Conservation (phyloP, 2,797 vertebrate genomes). For the Neosilurus mollespiculum region DNA sequence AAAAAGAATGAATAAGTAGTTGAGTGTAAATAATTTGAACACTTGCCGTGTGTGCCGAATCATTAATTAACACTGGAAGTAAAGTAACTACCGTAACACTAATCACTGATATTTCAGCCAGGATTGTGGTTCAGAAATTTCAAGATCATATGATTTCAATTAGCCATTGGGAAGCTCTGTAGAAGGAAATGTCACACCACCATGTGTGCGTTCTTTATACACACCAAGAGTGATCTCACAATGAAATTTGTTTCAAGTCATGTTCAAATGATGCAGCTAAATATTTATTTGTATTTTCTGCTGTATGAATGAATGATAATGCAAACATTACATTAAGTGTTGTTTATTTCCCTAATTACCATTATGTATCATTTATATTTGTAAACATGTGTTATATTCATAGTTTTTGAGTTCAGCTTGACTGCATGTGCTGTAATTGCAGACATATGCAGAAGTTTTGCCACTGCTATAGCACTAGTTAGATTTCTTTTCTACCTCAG, state of each 20-base stretch:
- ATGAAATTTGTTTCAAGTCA: slow-evolving; percentile 15
- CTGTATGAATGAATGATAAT: slow-evolving; percentile 8
- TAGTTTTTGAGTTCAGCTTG: not conserved
- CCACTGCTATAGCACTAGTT: not conserved
- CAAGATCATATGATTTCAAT: slow-evolving; percentile 25
- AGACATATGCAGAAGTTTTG: slow-evolving; percentile 15
- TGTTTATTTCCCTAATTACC: not conserved
- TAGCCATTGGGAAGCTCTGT: slow-evolving; percentile 15
- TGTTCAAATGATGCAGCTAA: slow-evolving; percentile 6
- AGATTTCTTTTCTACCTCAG: not conserved
- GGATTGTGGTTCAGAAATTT: slow-evolving; percentile 12
- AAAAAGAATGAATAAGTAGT: slow-evolving; percentile 6
- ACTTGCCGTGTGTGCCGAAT: slow-evolving; percentile 8
- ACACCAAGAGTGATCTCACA: slow-evolving; percentile 4
- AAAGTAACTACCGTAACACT: not conserved
- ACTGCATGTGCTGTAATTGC: slow-evolving; percentile 15
- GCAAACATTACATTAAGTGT: slow-evolving; percentile 6
- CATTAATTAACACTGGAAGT: slow-evolving; percentile 1
- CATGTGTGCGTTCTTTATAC: slow-evolving; percentile 19
- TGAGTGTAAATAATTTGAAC: not conserved
- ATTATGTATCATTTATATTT: not conserved
- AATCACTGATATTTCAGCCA: slow-evolving; percentile 6
- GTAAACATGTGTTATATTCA: slow-evolving; percentile 3
- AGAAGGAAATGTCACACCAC: slow-evolving; percentile 28
- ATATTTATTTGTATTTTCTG: not conserved